A percentile compares a stretch with the other conserved stretches of the same genome.
Evolutionary conservation across 1,140 invertebrate genomes (phyloP).

Genomic region (Aleiodes sp.): DNA sequence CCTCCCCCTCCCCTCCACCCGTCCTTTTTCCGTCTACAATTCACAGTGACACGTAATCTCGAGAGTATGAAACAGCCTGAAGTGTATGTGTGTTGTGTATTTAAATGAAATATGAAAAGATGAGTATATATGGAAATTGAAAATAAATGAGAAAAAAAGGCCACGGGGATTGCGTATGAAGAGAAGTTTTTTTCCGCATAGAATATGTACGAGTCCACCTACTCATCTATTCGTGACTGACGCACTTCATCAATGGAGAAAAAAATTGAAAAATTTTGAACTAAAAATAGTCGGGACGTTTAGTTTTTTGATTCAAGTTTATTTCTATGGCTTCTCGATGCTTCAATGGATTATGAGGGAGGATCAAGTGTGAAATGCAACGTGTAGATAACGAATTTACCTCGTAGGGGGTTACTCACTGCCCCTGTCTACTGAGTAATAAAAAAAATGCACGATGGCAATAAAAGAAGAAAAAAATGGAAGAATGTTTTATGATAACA

Average conservation of each 20-base stretch:
- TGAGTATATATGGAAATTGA: too few relatives aligned
- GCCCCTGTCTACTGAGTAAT: background rate
- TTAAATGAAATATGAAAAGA: too few relatives aligned
- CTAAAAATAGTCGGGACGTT: background rate
- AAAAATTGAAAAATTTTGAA: background rate
- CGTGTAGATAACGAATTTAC: constrained; percentile 26
- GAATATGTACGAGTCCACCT: background rate
- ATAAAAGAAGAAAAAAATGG: background rate
- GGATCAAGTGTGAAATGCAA: constrained; percentile 4
- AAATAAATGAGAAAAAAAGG: background rate
- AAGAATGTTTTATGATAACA: background rate
- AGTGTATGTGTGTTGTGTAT: too few relatives aligned
- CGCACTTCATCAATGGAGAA: background rate
- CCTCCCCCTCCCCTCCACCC: too few relatives aligned
- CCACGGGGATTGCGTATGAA: background rate
- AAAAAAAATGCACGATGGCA: background rate
- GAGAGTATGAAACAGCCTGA: background rate
- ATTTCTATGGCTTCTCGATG: background rate
- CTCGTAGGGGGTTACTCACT: background rate
- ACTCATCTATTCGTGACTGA: background rate
- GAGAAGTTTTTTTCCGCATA: background rate
- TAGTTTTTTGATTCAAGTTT: background rate
- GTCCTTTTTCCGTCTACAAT: background rate
- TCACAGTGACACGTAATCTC: background rate
- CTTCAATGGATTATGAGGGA: background rate